A percentile compares a stretch with the other conserved stretches of the same genome.
phyloP scores from a whole-genome alignment of 1,140 invertebrate species.

The Anadara kagoshimensis region DNA sequence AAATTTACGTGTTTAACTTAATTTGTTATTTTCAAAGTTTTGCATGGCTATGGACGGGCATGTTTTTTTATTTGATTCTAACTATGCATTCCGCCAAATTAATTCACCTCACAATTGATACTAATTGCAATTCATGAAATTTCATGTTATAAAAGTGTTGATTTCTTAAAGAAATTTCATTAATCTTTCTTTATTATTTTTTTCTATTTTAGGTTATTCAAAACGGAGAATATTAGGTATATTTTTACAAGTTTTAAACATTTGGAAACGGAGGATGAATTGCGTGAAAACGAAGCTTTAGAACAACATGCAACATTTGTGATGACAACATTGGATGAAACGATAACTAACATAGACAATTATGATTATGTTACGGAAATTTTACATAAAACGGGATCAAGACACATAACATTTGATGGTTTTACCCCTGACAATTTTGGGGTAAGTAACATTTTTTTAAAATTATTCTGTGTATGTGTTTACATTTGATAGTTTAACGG shows the following conservation, averaged over 20 bases:
- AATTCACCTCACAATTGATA: no score
- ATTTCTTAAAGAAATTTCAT: no score
- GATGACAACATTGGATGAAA: slow-evolving; percentile 63
- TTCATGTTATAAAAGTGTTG: no score
- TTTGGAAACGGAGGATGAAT: slow-evolving; percentile 50
- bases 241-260: slow-evolving; percentile 59
- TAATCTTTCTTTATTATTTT: background rate
- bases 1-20: no score
- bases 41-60: no score
- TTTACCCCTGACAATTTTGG: slow-evolving; percentile 55
- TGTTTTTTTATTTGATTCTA: no score
- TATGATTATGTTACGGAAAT: slow-evolving; percentile 51
- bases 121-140: no score
- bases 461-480: no score
- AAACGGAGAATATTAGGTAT: slow-evolving; percentile 45
- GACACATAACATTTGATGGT: slow-evolving; percentile 51
- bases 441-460: slow-evolving; percentile 54
- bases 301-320: slow-evolving; percentile 63
- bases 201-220: slow-evolving; percentile 57
- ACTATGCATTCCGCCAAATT: no score
- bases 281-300: slow-evolving; percentile 58
- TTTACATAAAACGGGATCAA: slow-evolving; percentile 45
- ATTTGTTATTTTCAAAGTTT: no score
- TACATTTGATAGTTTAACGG: no score
- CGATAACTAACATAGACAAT: slow-evolving; percentile 61